Base-by-base conservation (phyloP, 64 coral and sea anemone genomes). In the Montipora cactus region DNA sequence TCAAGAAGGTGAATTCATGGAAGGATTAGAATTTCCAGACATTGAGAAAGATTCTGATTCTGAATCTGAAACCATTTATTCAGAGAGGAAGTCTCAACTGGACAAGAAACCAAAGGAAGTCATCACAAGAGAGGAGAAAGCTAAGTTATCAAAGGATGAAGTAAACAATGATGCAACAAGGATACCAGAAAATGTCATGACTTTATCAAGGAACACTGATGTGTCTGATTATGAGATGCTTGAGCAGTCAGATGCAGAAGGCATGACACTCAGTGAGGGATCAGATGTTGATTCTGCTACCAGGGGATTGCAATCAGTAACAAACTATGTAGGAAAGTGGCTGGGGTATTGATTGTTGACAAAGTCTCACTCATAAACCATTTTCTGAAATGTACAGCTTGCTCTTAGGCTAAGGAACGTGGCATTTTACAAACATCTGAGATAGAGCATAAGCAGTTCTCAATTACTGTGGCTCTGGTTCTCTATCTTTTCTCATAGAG, bases 1-100 rank as follows among this genome's bases (percentile, higher is more conserved):
- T 83, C 92, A 97, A 49, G 92, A 97, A 74, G 83, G 81, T 59
- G 93, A 97, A 71, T 97, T 97, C 25, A 87, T 89, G 44, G 66
- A 72, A 8, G 96, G 96, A 25, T 90, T 97, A 12, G 96, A 97
- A 37, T 97, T 97, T 79, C 96, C 96, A 69, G 96, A 97, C 46
- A 97, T 97, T 89, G 96, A 95, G 5, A 79, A 94, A 68, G 79
- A 61, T 48, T 84, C 11, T 75, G 90, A 83, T 23, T 92, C 75
- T 7, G 64, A 88, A 10, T 25, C 87, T 45, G 75, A 76, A 44
- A 13, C 8, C 44, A 67, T 21, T 95, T 64, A 67, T 66, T 51
- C 76, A 92, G 59, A 47, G 8, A 51, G n/a, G 44, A 92, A 62
- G 51, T 59, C 58, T 20, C 47, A 67, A 81, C 64, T 79, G 71